Conservation (phyloP, 2,888 invertebrate genomes). For the Pterobdella sp. region DNA sequence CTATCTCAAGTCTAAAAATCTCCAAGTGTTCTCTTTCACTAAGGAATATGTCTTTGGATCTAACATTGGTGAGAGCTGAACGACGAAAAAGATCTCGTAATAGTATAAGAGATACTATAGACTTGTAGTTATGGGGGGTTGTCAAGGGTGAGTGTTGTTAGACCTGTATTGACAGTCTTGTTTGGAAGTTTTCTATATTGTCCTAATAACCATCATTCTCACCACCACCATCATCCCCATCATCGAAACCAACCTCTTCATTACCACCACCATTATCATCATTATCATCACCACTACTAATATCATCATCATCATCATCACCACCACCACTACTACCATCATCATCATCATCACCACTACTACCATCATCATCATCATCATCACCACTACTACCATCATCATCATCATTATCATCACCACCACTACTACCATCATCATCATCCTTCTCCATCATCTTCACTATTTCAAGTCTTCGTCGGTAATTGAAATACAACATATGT, state of each 20-base stretch:
- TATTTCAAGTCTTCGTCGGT: no score
- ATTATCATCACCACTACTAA: neutral
- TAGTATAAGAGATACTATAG: no score
- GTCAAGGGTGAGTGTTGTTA: no score
- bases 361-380: constrained; percentile 8
- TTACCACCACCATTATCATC: neutral
- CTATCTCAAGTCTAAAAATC: no score
- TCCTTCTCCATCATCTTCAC: neutral
- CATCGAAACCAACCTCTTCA: neutral
- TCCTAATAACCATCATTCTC: neutral
- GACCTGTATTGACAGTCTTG: no score
- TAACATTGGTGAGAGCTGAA: no score
- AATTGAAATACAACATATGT: no score
- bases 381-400: constrained; percentile 15
- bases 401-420: neutral
- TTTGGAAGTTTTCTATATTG: no score
- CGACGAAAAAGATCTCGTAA: no score
- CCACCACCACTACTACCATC: neutral
- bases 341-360: constrained; percentile 17
- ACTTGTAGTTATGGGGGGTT: no score
- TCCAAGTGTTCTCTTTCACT: no score
- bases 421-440: neutral
- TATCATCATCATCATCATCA: neutral
- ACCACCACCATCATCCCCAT: constrained; percentile 4
- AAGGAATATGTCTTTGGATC: no score